phyloP scores from a whole-genome alignment of 2,113 vertebrate genomes.

The Pluvianellus socialis region DNA sequence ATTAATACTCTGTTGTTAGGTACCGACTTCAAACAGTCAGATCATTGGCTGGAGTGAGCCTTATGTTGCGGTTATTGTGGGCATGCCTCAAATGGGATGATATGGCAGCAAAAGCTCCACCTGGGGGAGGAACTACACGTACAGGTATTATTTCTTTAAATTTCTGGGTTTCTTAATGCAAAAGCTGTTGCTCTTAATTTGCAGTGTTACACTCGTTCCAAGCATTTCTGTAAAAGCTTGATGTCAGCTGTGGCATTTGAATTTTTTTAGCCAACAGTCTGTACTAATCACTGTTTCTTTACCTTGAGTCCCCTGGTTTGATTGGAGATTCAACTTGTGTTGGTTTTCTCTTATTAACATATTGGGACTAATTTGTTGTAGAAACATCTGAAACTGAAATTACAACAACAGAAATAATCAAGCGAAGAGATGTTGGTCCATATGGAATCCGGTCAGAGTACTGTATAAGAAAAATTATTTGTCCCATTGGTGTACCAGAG shows the following conservation, averaged over 20 bases:
- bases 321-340: background rate
- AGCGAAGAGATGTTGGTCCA: slow-evolving; percentile 92
- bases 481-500: slow-evolving; percentile 96
- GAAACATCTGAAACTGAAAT: slow-evolving; percentile 98
- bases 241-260: background rate
- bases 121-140: slow-evolving; percentile 89
- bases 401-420: slow-evolving; percentile 99
- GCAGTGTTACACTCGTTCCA: background rate
- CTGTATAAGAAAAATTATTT: slow-evolving; percentile 98
- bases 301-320: background rate
- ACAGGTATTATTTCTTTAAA: slow-evolving; percentile 83
- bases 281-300: background rate
- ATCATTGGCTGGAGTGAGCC: slow-evolving; percentile 93
- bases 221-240: background rate
- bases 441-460: slow-evolving; percentile 98
- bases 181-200: background rate
- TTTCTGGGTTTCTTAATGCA: background rate
- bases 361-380: slow-evolving; percentile 69
- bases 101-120: slow-evolving; percentile 96
- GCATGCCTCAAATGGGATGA: slow-evolving; percentile 97
- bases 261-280: background rate
- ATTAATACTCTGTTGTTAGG: slow-evolving; percentile 61
- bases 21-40: slow-evolving; percentile 96
- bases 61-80: slow-evolving; percentile 95
- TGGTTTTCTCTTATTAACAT: background rate